These are phyloP conservation scores for Tichodroma muraria DNA, from an alignment of 2,113 vertebrate genomes.

Conservation along the genomic window DNA sequence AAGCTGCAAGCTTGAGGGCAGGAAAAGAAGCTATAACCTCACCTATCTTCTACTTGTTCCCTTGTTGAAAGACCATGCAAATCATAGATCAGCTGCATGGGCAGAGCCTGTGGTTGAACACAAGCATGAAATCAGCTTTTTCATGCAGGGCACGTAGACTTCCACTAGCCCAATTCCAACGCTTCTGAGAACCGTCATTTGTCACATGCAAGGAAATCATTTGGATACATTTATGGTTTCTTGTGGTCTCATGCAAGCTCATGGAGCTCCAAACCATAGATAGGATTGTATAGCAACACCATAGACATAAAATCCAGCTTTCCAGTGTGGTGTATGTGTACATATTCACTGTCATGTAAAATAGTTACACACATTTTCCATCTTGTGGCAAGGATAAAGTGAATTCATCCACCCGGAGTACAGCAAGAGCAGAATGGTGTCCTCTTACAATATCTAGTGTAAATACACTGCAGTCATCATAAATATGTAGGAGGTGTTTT, in stretches of 20 bases:
- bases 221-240: neutral
- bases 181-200: neutral
- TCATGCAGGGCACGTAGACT: neutral
- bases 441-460: neutral
- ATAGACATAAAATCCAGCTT: neutral
- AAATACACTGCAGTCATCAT: neutral
- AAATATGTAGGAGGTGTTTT: neutral
- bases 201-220: neutral
- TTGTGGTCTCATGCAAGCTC: neutral
- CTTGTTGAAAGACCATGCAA: neutral
- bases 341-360: neutral
- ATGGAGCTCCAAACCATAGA: neutral
- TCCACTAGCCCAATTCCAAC: neutral
- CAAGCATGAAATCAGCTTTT: neutral
- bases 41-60: neutral
- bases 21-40: neutral
- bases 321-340: neutral
- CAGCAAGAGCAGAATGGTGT: neutral
- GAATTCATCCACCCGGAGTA: neutral
- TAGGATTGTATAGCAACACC: neutral
- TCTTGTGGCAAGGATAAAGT: neutral
- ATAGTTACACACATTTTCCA: neutral
- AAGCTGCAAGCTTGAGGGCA: neutral
- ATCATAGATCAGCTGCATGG: neutral
- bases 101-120: neutral